Evolutionary conservation across 2,888 invertebrate species (phyloP).

Genomic region (Pimpla rufipes): DNA sequence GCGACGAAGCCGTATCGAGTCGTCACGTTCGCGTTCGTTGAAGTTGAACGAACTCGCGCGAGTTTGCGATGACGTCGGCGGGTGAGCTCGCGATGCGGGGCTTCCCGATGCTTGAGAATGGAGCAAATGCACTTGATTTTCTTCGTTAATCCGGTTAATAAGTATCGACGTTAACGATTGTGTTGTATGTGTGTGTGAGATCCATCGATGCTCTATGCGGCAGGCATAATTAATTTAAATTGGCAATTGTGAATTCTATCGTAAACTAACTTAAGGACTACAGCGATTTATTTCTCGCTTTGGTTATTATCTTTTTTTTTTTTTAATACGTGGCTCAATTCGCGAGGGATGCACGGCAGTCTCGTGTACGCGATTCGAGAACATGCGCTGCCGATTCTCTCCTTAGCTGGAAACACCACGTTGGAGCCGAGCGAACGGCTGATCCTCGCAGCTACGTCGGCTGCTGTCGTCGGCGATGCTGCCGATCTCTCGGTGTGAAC

Average conservation of each 20-base stretch:
- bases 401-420: constrained; percentile 15
- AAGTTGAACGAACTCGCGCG: constrained; percentile 44
- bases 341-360: constrained; percentile 12
- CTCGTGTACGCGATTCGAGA: constrained; percentile 11
- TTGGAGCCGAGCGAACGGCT: background rate
- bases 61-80: background rate
- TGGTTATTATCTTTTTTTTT: constrained; percentile 45
- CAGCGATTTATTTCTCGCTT: constrained; percentile 72
- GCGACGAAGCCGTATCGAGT: constrained; percentile 45
- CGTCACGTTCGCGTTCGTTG: constrained; percentile 11
- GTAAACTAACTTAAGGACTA: constrained; percentile 84
- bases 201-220: constrained; percentile 85
- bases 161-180: constrained; percentile 36
- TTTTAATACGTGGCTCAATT: constrained; percentile 50
- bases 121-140: constrained; percentile 56
- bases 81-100: background rate
- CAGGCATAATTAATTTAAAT: constrained; percentile 83
- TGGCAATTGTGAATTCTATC: constrained; percentile 82
- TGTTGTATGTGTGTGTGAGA: constrained; percentile 57
- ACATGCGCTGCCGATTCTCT: constrained; percentile 36
- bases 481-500: background rate
- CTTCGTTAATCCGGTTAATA: constrained; percentile 49
- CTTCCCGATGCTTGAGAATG: constrained; percentile 55
- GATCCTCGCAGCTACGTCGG: background rate
- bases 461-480: constrained; percentile 2